Conservation (phyloP, 2,113 vertebrate species). For the Bettongia penicillata region DNA sequence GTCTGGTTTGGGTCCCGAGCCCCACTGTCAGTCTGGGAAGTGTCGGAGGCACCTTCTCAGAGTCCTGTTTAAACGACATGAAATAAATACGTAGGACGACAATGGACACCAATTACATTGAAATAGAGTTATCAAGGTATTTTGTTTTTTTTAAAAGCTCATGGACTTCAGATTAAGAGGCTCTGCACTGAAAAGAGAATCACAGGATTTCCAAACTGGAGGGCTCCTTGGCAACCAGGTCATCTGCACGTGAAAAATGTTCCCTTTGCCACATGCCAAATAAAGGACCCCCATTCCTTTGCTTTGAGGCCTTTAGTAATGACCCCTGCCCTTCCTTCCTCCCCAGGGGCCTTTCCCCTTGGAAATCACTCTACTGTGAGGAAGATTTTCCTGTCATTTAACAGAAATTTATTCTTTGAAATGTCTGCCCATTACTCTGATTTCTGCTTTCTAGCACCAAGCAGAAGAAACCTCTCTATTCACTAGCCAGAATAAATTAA, state of each 20-base stretch:
- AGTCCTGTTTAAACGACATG: no score
- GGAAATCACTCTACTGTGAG: not conserved
- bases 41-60: no score
- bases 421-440: not conserved
- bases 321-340: no score
- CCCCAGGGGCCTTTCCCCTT: not conserved
- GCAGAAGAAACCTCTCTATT: not conserved
- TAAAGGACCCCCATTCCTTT: not conserved
- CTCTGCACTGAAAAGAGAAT: not conserved
- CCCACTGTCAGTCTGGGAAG: no score
- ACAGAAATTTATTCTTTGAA: not conserved
- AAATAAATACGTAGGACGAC: no score
- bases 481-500: conserved; percentile 31
- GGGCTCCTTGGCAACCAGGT: not conserved
- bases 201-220: not conserved
- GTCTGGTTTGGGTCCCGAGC: not conserved
- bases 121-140: no score
- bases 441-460: not conserved
- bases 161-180: not conserved
- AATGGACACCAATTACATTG: no score
- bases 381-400: not conserved
- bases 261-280: not conserved
- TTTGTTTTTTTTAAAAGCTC: conserved; percentile 16
- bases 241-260: not conserved
- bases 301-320: not conserved